These are phyloP conservation scores for Drosophila pseudoananassae DNA, from an alignment of 1,140 invertebrate genomes.

Conservation along the genomic window DNA sequence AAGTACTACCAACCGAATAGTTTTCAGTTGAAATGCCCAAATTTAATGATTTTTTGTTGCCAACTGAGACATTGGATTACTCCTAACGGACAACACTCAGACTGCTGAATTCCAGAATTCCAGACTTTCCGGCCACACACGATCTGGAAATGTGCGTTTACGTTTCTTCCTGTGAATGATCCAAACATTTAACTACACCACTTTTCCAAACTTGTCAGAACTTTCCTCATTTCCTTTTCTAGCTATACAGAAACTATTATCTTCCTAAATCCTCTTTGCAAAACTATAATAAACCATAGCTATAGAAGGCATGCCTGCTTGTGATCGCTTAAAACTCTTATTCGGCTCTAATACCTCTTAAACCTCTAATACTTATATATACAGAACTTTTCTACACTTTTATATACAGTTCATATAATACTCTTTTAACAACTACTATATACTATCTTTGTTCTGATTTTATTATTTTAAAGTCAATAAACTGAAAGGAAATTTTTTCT, in stretches of 20 bases:
- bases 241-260: conserved; percentile 13
- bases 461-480: neutral
- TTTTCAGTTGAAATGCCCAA: conserved; percentile 31
- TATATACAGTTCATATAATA: conserved; percentile 6
- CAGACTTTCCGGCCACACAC: conserved; percentile 23
- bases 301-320: conserved; percentile 65
- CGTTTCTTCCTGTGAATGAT: conserved; percentile 33
- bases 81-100: conserved; percentile 31
- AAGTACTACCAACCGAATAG: conserved; percentile 8
- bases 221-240: conserved; percentile 21
- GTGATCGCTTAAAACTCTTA: conserved; percentile 48
- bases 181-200: conserved; percentile 17
- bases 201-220: conserved; percentile 19
- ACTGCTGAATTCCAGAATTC: conserved; percentile 19
- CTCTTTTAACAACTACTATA: neutral
- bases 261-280: conserved; percentile 22
- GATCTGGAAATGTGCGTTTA: conserved; percentile 63
- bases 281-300: conserved; percentile 2
- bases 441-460: neutral
- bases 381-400: neutral
- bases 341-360: conserved; percentile 1
- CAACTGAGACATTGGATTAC: conserved; percentile 50
- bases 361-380: conserved; percentile 7
- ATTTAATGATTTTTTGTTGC: conserved; percentile 29
- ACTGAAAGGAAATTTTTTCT: too few relatives aligned